Evolutionary conservation across 1,140 invertebrate species (phyloP), one percentile per base, ranked within the genome.

Genomic region (Cyclina sinensis): DNA sequence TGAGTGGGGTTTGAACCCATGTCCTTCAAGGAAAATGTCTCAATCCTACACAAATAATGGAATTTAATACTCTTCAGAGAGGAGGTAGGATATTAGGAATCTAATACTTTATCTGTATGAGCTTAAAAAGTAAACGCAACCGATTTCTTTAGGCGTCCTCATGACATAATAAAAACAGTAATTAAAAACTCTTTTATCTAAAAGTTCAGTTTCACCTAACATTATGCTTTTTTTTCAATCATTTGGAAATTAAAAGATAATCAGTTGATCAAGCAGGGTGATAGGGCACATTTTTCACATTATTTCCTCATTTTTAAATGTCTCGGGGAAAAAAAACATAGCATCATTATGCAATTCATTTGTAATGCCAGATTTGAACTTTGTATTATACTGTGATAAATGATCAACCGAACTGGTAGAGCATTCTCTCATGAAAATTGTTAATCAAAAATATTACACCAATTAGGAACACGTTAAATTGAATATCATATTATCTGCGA

Each of bases 321-420:
- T 43, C 5, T 12, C 27, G 62, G 30, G 18, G 24, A 46, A 74
- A 1, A 24, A 1, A 9, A 11, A 24, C 46, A n/a, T 35, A 74
- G 70, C 21, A 12, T 0, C 37, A 74, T 74, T 74, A 74, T 46
- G 39, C 39, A 46, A 43, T 74, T 73, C 32, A 74, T 74, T 74
- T 39, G 3, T 7, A 37, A 70, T 48, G 70, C 39, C 37, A 48
- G 2, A 43, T 74, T 37, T 39, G 21, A 74, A 39, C 70, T 24
- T 48, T 48, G 37, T 24, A 43, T 46, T 46, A n/a, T n/a, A 39
- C 2, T 12, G 21, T 39, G 39, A 74, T 74, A 43, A 74, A 74
- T 74, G 16, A 27, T 62, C n/a, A 62, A 27, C 57, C n/a, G n/a
- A 27, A 27, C 27, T 5, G 43, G 43, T 14, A 27, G n/a, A 62